These are phyloP conservation scores for Oryzias woworae DNA, from an alignment of 2,113 vertebrate species.

Conservation along the genomic window DNA sequence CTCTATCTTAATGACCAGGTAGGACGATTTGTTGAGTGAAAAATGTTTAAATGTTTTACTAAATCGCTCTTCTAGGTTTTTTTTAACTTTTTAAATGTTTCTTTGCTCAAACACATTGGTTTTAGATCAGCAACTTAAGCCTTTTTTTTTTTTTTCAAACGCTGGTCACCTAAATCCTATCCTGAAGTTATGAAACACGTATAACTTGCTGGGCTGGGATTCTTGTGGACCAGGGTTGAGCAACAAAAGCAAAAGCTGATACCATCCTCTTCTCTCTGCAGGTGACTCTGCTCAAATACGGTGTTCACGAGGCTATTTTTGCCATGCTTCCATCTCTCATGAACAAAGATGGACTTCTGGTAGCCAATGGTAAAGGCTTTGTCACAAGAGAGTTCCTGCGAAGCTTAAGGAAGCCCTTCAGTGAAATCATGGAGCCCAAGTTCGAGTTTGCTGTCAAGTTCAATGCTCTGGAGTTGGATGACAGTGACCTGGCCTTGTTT, in stretches of 20 bases:
- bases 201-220: background rate
- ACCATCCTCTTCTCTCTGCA: constrained; percentile 29
- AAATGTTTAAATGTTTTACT: too few species aligned
- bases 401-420: constrained; percentile 94
- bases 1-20: constrained; percentile 96
- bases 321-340: constrained; percentile 97
- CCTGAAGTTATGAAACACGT: background rate
- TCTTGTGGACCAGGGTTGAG: background rate
- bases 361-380: constrained; percentile 94
- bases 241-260: background rate
- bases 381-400: constrained; percentile 97
- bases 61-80: too few species aligned
- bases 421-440: constrained; percentile 97
- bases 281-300: constrained; percentile 96
- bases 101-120: too few species aligned
- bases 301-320: constrained; percentile 97
- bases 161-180: too few species aligned
- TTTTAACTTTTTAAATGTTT: too few species aligned
- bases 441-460: constrained; percentile 98
- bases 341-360: constrained; percentile 97
- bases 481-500: constrained; percentile 97
- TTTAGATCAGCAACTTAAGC: too few species aligned
- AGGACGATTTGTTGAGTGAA: background rate
- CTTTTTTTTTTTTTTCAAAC: too few species aligned
- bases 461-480: constrained; percentile 95